Conservation (phyloP, 1,140 invertebrate genomes). For the Hypothenemus hampei region DNA sequence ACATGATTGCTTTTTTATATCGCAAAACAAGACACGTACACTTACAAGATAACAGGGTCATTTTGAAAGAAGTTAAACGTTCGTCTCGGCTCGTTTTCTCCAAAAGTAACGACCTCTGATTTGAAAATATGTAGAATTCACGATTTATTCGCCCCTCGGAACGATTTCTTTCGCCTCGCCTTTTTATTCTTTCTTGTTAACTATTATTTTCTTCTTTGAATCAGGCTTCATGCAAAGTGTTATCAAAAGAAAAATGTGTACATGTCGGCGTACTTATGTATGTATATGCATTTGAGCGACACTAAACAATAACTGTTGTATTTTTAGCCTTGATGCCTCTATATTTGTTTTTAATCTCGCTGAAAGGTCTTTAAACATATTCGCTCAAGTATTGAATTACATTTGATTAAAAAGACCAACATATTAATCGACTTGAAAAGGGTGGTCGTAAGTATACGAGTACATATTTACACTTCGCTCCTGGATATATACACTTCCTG, state of each 20-base stretch:
- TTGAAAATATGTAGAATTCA: constrained; percentile 32
- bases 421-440: constrained; percentile 31
- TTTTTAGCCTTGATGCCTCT: constrained; percentile 8
- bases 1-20: constrained; percentile 49
- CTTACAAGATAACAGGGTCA: constrained; percentile 43
- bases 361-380: constrained; percentile 38
- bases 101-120: constrained; percentile 40
- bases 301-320: too few species aligned
- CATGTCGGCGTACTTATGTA: too few species aligned
- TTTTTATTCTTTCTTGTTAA: too few species aligned
- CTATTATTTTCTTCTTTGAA: too few species aligned
- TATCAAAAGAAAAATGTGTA: too few species aligned
- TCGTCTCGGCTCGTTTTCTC: constrained; percentile 43
- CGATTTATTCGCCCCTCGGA: too few species aligned
- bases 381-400: constrained; percentile 38
- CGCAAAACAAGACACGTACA: constrained; percentile 45
- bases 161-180: too few species aligned
- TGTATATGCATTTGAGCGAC: too few species aligned
- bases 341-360: constrained; percentile 38
- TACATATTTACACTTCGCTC: constrained; percentile 11
- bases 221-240: too few species aligned
- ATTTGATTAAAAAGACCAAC: constrained; percentile 39
- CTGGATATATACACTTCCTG: constrained; percentile 10
- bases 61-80: constrained; percentile 44
- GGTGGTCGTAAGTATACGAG: constrained; percentile 26